These are phyloP conservation scores for Eupeodes luniger DNA, from an alignment of 2,888 invertebrate genomes.

Conservation along the genomic window DNA sequence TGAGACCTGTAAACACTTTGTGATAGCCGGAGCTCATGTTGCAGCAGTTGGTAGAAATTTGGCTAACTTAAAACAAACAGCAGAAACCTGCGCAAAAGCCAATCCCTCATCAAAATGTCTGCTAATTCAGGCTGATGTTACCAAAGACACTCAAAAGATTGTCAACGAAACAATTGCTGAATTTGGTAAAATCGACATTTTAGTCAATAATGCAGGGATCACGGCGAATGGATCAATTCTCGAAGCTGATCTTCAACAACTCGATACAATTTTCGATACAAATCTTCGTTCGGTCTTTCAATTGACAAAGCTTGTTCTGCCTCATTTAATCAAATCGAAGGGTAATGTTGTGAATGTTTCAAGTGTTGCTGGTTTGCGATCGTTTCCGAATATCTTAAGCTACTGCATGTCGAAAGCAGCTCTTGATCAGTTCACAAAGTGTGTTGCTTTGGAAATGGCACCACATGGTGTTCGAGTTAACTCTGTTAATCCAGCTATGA, in stretches of 20 bases:
- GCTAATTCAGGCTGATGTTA: conserved; percentile 87
- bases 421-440: conserved; percentile 96
- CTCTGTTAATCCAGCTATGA: conserved; percentile 97
- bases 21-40: conserved; percentile 87
- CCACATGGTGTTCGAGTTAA: conserved; percentile 93
- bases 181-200: conserved; percentile 88
- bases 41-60: conserved; percentile 89
- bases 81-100: conserved; percentile 85
- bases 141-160: conserved; percentile 85
- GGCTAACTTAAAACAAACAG: conserved; percentile 87
- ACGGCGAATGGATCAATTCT: conserved; percentile 91
- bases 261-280: conserved; percentile 92
- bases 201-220: conserved; percentile 95
- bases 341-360: conserved; percentile 97
- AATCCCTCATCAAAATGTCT: conserved; percentile 84
- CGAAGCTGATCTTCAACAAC: conserved; percentile 91
- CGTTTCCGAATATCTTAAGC: conserved; percentile 94
- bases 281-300: conserved; percentile 92
- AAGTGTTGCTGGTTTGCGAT: conserved; percentile 93
- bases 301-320: conserved; percentile 92
- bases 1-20: conserved; percentile 88
- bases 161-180: conserved; percentile 89
- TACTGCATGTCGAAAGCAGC: conserved; percentile 97
- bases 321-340: conserved; percentile 90
- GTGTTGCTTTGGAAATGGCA: conserved; percentile 93